Base-by-base conservation (phyloP, 2,888 invertebrate species). In the Euspilapteryx auroguttella region DNA sequence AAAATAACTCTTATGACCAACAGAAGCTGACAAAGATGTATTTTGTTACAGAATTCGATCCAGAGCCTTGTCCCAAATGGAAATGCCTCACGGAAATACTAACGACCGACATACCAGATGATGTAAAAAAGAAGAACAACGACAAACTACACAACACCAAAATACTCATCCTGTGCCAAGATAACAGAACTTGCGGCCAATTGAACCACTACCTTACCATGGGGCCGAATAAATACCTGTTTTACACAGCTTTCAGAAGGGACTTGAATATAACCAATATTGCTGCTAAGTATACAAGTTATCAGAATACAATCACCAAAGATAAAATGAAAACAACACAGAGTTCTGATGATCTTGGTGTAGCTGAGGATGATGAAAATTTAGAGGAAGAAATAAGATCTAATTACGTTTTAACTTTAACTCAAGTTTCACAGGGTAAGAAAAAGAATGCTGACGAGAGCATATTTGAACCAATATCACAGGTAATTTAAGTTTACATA, bases 31-130 rank as follows among this genome's bases (percentile, higher is more conserved):
- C n/a, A n/a, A n/a, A n/a, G n/a, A n/a, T n/a, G n/a, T n/a, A n/a
- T n/a, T n/a, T n/a, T n/a, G n/a, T 54, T 63, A 24, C 41, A 89
- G 89, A 87, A 64, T 80, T 89, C 33, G 81, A 83, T 41, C 90
- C 89, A 8, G 94, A 96, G 66, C 77, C 82, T 21, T 88, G 87
- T 54, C 92, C 95, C 4, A 97, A 97, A 65, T 97, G 96, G 96
- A 79, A 83, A 42, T 84, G 85, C 7, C 66, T 97, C 3, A 79
- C 78, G 34, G 94, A 95, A 57, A 81, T 95, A 32, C 59, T 97
- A 24, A 69, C 81, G 37, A 64, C 78, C 4, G 96, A 97, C 76
- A 91, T 97, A 47, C 86, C 88, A 11, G 76, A 77, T 17, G 85
- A 90, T 52, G 82, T 85, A 32, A 81, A 79, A 41, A 73, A 77